Percentiles rank a stretch among this genome's conserved stretches.
Evolutionary conservation across 2,113 vertebrate species (phyloP).

Genomic region (Nicator chloris): DNA sequence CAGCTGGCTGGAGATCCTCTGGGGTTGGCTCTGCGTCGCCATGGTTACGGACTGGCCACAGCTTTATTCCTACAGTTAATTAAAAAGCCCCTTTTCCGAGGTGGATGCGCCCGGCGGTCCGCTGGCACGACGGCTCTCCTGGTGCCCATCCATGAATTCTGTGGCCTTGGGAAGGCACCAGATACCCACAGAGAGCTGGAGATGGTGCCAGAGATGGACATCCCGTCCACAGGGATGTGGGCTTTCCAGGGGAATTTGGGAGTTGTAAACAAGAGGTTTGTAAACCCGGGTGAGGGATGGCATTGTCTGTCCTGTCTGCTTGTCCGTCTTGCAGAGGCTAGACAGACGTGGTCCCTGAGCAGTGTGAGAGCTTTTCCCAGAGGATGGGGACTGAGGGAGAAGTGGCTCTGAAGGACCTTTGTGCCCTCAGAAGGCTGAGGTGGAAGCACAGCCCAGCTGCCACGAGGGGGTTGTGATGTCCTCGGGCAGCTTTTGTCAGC

Average conservation of each 20-base stretch:
- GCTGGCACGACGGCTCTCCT: not conserved
- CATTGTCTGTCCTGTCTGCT: rapidly evolving
- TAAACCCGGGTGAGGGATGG: not conserved
- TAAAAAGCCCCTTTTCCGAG: constrained; percentile 35
- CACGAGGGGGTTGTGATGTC: not conserved
- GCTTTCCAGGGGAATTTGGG: rapidly evolving
- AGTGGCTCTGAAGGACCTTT: not conserved
- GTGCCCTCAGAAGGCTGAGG: not conserved
- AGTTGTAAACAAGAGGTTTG: not conserved
- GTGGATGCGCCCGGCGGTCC: not conserved
- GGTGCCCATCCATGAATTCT: not conserved
- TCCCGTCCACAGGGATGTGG: rapidly evolving
- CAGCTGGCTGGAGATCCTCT: constrained; percentile 59
- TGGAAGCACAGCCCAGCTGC: not conserved
- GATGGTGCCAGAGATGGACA: not conserved
- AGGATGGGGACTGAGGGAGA: not conserved
- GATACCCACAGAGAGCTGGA: not conserved
- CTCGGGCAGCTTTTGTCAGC: rapidly evolving
- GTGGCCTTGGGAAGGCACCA: rapidly evolving
- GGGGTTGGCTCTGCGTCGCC: constrained; percentile 50
- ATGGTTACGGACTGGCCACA: constrained; percentile 54
- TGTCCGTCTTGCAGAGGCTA: rapidly evolving
- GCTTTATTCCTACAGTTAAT: constrained; percentile 47
- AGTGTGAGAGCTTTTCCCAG: not conserved
- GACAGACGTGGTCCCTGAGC: not conserved